These are phyloP conservation scores for Pseudoatta argentina DNA, from an alignment of 1,140 invertebrate genomes.

Conservation along the genomic window DNA sequence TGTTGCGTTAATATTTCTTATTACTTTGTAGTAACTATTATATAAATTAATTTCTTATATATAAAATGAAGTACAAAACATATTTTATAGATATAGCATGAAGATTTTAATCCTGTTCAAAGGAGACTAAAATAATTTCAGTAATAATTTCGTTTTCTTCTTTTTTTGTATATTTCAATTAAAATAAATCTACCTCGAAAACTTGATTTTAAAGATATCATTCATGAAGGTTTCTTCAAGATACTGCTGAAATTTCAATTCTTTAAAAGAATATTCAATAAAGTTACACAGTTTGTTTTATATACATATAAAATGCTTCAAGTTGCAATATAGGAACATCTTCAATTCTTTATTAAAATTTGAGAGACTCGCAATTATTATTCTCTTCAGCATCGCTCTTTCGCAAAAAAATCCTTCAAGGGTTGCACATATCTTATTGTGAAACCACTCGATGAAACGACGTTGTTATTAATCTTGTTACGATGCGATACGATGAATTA, in stretches of 20 bases:
- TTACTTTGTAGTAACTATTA: background rate
- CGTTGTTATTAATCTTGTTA: conserved; percentile 43
- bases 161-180: no score
- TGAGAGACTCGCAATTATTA: background rate
- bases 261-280: background rate
- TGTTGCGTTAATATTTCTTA: background rate
- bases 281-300: background rate
- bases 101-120: background rate
- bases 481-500: background rate
- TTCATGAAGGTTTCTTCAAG: background rate
- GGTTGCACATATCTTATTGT: background rate
- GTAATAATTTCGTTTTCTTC: background rate
- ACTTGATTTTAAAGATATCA: background rate
- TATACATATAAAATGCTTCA: background rate
- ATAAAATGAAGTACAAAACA: background rate
- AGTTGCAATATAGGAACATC: background rate
- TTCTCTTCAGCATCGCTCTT: conserved; percentile 6
- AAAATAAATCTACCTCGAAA: background rate
- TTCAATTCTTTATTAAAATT: background rate
- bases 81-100: background rate
- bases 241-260: background rate
- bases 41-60: background rate
- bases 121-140: background rate
- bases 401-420: conserved; percentile 7
- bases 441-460: conserved; percentile 19